Evolutionary conservation across 2,797 vertebrate genomes (phyloP), one percentile per base, ranked within the genome.

Genomic region (Anguilla anguilla): DNA sequence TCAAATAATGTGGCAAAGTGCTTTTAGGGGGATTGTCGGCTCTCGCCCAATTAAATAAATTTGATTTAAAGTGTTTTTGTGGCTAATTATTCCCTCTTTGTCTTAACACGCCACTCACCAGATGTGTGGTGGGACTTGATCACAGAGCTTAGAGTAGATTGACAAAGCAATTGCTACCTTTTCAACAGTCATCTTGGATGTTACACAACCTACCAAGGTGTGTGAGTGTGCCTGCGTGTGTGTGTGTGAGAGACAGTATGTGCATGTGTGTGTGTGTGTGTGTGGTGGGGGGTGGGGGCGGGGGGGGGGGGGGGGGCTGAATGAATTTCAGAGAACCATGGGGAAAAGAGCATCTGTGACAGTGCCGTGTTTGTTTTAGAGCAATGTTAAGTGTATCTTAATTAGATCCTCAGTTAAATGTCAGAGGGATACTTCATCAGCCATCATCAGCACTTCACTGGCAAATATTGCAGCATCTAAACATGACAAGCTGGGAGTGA

Each of bases 1-100:
- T 57, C 46, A 61, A 82, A 77, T 86, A 83, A 86, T 88, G 59
- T 69, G 28, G 82, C 55, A 64, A 51, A 19, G 46, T 57, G 72
- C 13, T 46, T 64, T 85, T 69, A 35, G 59, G 55, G 82, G n/a
- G 15, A 25, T 61, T 46, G 22, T 77, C 25, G 46, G 31, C 49
- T 77, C 28, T 82, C 69, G 53, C 19, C 74, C 84, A 82, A 72
- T 82, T 86, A 86, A 86, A 88, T 61, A 51, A 61, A 86, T 25
- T 43, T 15, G 25, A 85, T 82, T 82, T 81, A 53, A 67, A 86
- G 79, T 69, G 77, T n/a, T 35, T 49, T 43, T 82, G 13, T 39
- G 28, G 46, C 59, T 86, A 67, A 82, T 88, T 83, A 86, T 55
- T 39, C 46, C 79, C 31, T 67, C 31, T 51, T 83, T 69, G 57